Evolutionary conservation across 2,113 vertebrate genomes (phyloP).

Genomic region (Sapajus apella): DNA sequence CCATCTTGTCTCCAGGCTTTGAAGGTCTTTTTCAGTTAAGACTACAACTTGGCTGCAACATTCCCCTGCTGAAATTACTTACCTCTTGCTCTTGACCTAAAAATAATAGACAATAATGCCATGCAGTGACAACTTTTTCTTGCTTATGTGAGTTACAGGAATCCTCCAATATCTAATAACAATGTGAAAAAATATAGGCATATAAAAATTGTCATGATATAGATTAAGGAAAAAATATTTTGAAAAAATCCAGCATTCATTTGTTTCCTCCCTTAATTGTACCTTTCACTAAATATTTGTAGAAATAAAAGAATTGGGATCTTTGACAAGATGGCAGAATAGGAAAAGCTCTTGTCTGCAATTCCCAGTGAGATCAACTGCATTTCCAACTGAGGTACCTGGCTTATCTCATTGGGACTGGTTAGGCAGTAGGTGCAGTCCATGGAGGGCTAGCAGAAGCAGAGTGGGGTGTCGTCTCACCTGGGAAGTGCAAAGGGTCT

Average conservation of each 20-base stretch:
- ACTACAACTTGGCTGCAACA: not conserved
- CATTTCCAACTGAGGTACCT: too few species aligned
- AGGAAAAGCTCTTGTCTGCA: too few species aligned
- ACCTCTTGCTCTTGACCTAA: not conserved
- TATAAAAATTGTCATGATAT: not conserved
- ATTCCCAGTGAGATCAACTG: too few species aligned
- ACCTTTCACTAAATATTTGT: not conserved
- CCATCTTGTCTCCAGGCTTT: too few species aligned
- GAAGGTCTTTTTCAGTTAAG: not conserved
- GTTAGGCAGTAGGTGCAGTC: too few species aligned
- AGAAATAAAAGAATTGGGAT: constrained; percentile 14
- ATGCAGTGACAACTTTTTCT: not conserved
- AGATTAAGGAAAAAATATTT: not conserved
- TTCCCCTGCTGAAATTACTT: not conserved
- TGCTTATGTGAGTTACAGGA: not conserved
- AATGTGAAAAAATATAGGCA: not conserved
- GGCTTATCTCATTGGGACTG: too few species aligned
- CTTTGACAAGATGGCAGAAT: too few species aligned
- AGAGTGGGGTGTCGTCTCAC: too few species aligned
- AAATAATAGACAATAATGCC: not conserved
- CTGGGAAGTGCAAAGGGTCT: too few species aligned
- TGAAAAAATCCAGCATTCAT: not conserved
- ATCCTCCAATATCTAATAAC: constrained; percentile 15
- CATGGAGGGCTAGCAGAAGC: too few species aligned
- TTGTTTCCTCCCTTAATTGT: not conserved